Base-by-base conservation (phyloP, 2,113 vertebrate species). In the Scopus umbretta region DNA sequence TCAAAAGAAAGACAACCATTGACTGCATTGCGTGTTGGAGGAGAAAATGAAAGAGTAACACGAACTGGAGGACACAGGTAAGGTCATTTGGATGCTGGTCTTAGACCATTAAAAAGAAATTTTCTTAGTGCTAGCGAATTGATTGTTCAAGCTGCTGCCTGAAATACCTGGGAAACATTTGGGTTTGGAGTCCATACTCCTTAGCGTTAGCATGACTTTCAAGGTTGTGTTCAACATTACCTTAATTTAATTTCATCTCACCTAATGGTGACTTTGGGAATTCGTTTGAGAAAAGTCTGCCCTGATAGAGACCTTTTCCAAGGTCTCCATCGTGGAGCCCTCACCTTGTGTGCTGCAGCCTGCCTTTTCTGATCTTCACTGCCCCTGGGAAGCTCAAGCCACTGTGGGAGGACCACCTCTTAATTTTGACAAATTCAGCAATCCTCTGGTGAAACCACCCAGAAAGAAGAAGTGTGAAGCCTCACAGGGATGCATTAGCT, bases 401-500 rank as follows among this genome's bases (percentile, higher is more conserved):
- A 17, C 62, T 22, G 21, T 34, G 50, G 36, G 75, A 82, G 16
- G 43, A 42, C 1, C n/a, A 61, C 1, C 19, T 53, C 66, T 66
- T n/a, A 19, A 14, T 11, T 26, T 59, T 15, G 43, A 47, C 25
- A 70, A 61, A 25, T 15, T 13, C 67, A 45, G 10, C 2, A 50
- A 12, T 17, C 36, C 4, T 50, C 49, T 65, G 0, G 0, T 5
- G 29, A 42, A 92, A 59, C 9, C 66, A 55, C 27, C 9, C 32
- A 27, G 5, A 47, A 20, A 10, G 38, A 79, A 9, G 2, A 27
- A 18, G 9, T 0, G 0, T 2, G 36, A n/a, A 56, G 27, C 21
- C 38, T 74, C 15, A 0, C 13, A 10, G n/a, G 34, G 68, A 16
- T 6, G 32, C 4, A 8, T 40, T 7, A 21, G 9, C 17, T 29